These are phyloP conservation scores for Pteropus rufus DNA, from an alignment of 2,797 vertebrate genomes.

Conservation along the genomic window DNA sequence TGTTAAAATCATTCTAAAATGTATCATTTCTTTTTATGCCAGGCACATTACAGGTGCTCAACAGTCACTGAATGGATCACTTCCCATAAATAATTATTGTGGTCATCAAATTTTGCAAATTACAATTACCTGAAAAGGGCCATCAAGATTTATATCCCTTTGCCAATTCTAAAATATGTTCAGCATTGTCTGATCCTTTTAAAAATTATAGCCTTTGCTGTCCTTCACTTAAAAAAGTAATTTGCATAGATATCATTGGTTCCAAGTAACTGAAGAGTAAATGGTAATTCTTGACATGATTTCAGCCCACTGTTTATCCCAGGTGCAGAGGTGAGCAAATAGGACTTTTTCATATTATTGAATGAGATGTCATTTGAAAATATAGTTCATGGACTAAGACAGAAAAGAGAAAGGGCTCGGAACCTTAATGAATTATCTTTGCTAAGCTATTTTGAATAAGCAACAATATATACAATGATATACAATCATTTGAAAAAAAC, in stretches of 20 bases:
- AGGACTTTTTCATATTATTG: not conserved
- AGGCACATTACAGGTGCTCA: not conserved
- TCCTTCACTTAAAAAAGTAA: constrained; percentile 18
- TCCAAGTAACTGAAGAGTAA: constrained; percentile 8
- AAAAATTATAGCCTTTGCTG: constrained; percentile 1
- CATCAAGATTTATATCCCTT: not conserved
- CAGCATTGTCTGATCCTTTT: not conserved
- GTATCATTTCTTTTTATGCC: not conserved
- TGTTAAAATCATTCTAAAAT: constrained; percentile 22
- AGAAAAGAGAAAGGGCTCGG: not conserved
- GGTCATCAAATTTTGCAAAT: not conserved
- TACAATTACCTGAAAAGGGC: constrained; percentile 35
- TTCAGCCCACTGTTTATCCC: not conserved
- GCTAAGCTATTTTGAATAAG: constrained; percentile 77
- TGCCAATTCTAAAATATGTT: constrained; percentile 25
- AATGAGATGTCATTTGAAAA: not conserved
- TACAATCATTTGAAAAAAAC: constrained; percentile 98
- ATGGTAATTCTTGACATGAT: constrained; percentile 10
- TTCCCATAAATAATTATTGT: constrained; percentile 9
- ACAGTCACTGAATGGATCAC: not conserved
- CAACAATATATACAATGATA: constrained; percentile 84
- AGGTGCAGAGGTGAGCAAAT: constrained; percentile 24
- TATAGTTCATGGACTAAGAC: not conserved
- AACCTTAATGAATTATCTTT: constrained; percentile 9
- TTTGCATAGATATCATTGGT: not conserved